Conservation (phyloP, 2,113 vertebrate species). For the Gnathonemus echidnorhynchus region DNA sequence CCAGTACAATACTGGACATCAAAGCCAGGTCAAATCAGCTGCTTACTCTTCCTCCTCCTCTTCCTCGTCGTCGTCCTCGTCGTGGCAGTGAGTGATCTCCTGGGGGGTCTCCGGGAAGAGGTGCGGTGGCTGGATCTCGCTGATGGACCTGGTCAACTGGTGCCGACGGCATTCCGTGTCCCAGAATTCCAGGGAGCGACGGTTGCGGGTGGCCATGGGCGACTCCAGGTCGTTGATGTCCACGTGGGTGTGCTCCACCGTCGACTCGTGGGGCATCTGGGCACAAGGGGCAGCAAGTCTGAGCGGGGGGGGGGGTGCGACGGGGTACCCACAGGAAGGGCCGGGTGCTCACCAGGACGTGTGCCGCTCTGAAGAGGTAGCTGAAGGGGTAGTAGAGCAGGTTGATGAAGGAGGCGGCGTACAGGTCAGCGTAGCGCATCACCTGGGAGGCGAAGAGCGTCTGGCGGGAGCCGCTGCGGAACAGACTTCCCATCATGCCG, state of each 20-base stretch:
- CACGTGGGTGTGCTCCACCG: slow-evolving; percentile 86
- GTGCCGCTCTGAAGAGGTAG: slow-evolving; percentile 96
- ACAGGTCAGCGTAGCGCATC: slow-evolving; percentile 97
- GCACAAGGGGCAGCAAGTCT: background rate
- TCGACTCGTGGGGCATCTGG: slow-evolving; percentile 97
- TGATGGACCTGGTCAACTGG: slow-evolving; percentile 89
- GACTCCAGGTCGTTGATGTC: slow-evolving; percentile 82
- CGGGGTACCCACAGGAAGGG: background rate
- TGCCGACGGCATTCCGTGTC: slow-evolving; percentile 86
- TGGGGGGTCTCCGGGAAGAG: slow-evolving; percentile 89
- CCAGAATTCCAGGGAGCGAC: slow-evolving; percentile 84
- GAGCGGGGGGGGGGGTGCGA: background rate
- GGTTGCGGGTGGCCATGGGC: slow-evolving; percentile 86
- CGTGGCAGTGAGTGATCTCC: slow-evolving; percentile 98
- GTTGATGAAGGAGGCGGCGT: slow-evolving; percentile 97
- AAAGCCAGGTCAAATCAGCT: slow-evolving; percentile 24
- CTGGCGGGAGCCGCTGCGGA: slow-evolving; percentile 93
- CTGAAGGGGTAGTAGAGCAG: slow-evolving; percentile 98
- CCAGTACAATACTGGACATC: background rate
- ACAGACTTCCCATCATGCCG: slow-evolving; percentile 98
- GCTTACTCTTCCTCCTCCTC: slow-evolving; percentile 71
- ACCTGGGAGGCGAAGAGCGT: slow-evolving; percentile 96
- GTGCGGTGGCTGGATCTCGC: slow-evolving; percentile 95
- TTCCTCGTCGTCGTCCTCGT: slow-evolving; percentile 95
- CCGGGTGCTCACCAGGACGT: slow-evolving; percentile 77